phyloP scores from a whole-genome alignment of 2,888 invertebrate genomes.

The Cyaniris semiargus region DNA sequence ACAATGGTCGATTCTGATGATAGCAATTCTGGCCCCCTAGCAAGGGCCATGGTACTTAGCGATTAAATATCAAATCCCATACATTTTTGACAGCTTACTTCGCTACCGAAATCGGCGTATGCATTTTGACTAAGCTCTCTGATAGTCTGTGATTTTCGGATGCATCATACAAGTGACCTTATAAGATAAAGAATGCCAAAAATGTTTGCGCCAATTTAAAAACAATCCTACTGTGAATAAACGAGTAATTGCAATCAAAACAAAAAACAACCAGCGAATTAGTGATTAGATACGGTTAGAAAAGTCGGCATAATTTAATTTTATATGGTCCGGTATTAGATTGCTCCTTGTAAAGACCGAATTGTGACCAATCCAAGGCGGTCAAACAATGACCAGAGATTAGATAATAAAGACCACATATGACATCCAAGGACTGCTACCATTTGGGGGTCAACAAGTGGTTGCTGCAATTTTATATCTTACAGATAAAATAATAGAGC shows the following conservation, averaged over 20 bases:
- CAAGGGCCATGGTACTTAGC: neutral
- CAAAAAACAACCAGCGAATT: conserved; percentile 17
- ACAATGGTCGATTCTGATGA: neutral
- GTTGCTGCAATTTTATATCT: neutral
- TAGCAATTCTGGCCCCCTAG: neutral
- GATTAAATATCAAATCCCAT: neutral
- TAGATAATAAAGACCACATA: conserved; percentile 58
- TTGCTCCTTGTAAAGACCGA: conserved; percentile 50
- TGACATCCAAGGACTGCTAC: conserved; percentile 56
- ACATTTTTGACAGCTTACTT: too few relatives aligned
- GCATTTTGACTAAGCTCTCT: neutral
- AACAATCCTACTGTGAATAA: neutral
- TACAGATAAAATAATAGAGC: conserved; percentile 37
- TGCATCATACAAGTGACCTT: neutral
- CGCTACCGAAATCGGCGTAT: too few relatives aligned
- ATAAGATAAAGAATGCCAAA: neutral
- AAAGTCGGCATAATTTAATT: conserved; percentile 42
- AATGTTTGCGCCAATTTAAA: conserved; percentile 4
- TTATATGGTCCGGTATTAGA: conserved; percentile 44
- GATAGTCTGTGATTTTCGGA: neutral
- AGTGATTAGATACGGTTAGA: conserved; percentile 32
- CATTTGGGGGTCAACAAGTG: conserved; percentile 1
- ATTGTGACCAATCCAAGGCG: conserved; percentile 69
- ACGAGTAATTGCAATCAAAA: conserved; percentile 17
- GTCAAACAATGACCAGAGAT: conserved; percentile 51